Evolutionary conservation across 2,113 vertebrate species (phyloP).

Genomic region (Heliornis fulica): DNA sequence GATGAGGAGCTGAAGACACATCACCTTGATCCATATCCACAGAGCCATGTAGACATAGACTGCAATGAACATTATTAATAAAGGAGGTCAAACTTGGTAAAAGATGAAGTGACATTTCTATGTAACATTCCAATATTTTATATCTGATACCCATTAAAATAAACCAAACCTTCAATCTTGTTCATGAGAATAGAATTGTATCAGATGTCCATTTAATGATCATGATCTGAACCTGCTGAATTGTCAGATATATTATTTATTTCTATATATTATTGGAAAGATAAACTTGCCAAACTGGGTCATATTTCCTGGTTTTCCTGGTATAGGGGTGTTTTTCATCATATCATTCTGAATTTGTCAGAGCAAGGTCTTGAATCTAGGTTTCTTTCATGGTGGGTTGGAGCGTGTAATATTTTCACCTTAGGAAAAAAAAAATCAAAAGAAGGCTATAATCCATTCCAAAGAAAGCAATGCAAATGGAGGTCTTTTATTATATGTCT

Average conservation of each 20-base stretch:
- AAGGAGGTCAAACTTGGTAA: neutral
- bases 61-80: neutral
- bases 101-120: neutral
- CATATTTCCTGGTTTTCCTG: neutral
- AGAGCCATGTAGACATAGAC: neutral
- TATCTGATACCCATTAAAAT: neutral
- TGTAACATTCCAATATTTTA: neutral
- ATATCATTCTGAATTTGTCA: neutral
- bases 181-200: neutral
- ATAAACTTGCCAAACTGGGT: neutral
- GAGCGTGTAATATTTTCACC: neutral
- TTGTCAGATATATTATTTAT: neutral
- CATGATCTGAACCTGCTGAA: neutral
- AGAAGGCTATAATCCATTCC: neutral
- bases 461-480: neutral
- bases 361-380: neutral
- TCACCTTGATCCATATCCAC: neutral
- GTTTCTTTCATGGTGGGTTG: neutral
- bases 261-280: neutral
- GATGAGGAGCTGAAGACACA: neutral
- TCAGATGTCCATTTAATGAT: neutral
- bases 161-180: neutral
- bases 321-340: neutral
- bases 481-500: neutral
- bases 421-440: neutral